Percentiles rank a stretch among this genome's conserved stretches.
These are phyloP conservation scores for Planococcus citri DNA, from an alignment of 1,140 invertebrate species.

Conservation along the genomic window DNA sequence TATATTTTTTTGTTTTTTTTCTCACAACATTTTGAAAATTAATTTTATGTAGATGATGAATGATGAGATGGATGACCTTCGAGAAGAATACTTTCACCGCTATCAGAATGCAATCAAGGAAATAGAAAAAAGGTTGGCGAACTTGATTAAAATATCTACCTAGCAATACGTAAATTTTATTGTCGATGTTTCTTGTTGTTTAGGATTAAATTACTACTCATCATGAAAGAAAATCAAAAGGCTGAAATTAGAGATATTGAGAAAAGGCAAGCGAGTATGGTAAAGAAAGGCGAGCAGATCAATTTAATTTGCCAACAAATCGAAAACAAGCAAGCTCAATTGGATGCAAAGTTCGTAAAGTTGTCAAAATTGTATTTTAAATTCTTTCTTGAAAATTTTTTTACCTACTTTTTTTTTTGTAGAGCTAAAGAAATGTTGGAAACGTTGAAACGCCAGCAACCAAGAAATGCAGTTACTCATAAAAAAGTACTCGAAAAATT, in stretches of 20 bases:
- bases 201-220: background rate
- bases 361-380: background rate
- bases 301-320: background rate
- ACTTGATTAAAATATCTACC: no score
- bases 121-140: background rate
- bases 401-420: background rate
- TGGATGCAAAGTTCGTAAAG: background rate
- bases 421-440: background rate
- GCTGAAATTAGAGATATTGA: background rate
- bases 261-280: background rate
- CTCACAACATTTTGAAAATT: no score
- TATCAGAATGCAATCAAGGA: slow-evolving; percentile 7
- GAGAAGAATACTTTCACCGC: background rate
- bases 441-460: background rate
- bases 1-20: no score
- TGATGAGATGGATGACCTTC: background rate
- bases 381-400: background rate
- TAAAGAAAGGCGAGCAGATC: background rate
- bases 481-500: background rate
- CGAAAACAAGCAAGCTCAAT: background rate
- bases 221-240: slow-evolving; percentile 1
- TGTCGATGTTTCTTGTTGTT: no score
- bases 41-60: background rate
- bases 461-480: background rate
- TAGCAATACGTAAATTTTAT: no score